Conservation (phyloP, 1,140 invertebrate species). For the Choristoneura fumiferana region DNA sequence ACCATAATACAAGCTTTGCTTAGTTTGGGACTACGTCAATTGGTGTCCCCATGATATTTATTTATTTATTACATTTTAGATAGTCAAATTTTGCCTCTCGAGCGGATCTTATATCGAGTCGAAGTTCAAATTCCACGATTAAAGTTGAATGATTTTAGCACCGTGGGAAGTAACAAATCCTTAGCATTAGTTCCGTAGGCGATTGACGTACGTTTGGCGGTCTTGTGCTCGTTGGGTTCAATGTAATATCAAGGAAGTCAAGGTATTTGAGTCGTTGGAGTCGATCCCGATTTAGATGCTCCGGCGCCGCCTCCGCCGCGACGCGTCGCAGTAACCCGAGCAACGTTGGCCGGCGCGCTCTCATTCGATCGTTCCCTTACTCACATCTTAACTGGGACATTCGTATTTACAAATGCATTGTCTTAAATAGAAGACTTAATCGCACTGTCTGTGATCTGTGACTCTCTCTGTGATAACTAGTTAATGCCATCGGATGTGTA, state of each 20-base stretch:
- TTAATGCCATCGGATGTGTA: conserved; percentile 20
- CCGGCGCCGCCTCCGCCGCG: conserved; percentile 68
- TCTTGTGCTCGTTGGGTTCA: conserved; percentile 70
- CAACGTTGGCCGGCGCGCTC: conserved; percentile 66
- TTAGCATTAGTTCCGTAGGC: conserved; percentile 54
- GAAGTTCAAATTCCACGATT: neutral
- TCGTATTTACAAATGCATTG: conserved; percentile 42
- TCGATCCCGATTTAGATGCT: conserved; percentile 75
- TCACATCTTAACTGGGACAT: conserved; percentile 35
- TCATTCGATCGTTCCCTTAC: conserved; percentile 40
- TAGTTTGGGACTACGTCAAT: too few species aligned
- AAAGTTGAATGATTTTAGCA: conserved; percentile 2
- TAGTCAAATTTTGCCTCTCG: too few species aligned
- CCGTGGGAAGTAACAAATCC: conserved; percentile 41
- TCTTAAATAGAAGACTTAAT: conserved; percentile 30
- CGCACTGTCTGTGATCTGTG: conserved; percentile 28
- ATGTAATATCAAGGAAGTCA: conserved; percentile 78
- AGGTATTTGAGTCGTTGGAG: conserved; percentile 76
- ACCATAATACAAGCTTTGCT: too few species aligned
- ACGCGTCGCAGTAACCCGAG: conserved; percentile 69
- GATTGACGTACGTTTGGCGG: conserved; percentile 71
- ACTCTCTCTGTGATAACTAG: conserved; percentile 23
- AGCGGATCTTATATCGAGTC: too few species aligned
- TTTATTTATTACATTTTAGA: too few species aligned
- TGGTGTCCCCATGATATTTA: too few species aligned